Evolutionary conservation across 53 echinoderm and acorn worm species (phyloP).

Genomic region (Astropecten irregularis): DNA sequence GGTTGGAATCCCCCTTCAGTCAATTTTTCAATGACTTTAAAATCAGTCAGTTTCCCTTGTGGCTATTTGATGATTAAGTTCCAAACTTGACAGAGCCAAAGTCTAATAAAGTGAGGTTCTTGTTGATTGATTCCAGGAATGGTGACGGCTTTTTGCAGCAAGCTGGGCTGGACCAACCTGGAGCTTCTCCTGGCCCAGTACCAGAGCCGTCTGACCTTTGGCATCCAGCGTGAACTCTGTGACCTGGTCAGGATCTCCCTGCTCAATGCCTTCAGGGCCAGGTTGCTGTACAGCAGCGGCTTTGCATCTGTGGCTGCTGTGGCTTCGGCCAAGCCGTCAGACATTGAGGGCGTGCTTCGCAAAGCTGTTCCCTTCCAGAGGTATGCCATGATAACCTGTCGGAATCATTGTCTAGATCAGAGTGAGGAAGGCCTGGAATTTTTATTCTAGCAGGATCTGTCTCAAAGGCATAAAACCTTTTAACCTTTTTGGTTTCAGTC

Average conservation of each 20-base stretch:
- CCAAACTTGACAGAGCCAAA: too few species aligned
- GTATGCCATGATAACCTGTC: conserved; percentile 58
- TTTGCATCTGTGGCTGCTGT: conserved; percentile 72
- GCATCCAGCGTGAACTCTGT: conserved; percentile 92
- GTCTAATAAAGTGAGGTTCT: too few species aligned
- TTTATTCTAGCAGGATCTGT: too few species aligned
- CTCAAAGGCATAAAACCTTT: too few species aligned
- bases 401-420: not conserved
- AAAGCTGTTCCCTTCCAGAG: conserved; percentile 93
- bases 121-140: conserved; percentile 72
- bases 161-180: conserved; percentile 95
- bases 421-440: not conserved
- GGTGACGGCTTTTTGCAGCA: conserved; percentile 95
- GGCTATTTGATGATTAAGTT: too few species aligned
- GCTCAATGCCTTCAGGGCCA: conserved; percentile 88
- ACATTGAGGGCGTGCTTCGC: conserved; percentile 77
- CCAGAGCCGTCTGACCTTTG: conserved; percentile 96
- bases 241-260: conserved; percentile 92
- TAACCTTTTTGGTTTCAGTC: too few species aligned
- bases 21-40: too few species aligned
- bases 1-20: too few species aligned
- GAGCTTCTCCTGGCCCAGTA: conserved; percentile 93
- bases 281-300: conserved; percentile 86
- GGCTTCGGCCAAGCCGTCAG: conserved; percentile 70
- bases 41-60: too few species aligned